Percentiles rank a stretch among this genome's conserved stretches.
phyloP scores from a whole-genome alignment of 2,888 invertebrate species.

The Sinohyriopsis cumingii region DNA sequence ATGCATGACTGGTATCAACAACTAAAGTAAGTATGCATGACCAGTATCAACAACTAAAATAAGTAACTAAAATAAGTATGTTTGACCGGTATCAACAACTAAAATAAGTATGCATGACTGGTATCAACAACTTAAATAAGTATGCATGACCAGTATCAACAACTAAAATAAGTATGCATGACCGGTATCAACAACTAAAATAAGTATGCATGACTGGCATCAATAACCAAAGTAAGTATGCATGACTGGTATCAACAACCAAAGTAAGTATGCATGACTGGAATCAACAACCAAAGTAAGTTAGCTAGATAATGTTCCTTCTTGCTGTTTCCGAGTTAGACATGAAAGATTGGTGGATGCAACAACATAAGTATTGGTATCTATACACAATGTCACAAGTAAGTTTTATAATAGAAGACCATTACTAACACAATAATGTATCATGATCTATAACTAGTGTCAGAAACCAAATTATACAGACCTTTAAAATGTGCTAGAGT shows the following conservation, averaged over 20 bases:
- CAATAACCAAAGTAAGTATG: slow-evolving; percentile 55
- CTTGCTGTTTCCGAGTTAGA: background rate
- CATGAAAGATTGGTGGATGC: background rate
- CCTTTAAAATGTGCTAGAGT: too few species aligned
- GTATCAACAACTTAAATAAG: slow-evolving; percentile 60
- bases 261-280: slow-evolving; percentile 56
- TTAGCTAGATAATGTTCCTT: background rate
- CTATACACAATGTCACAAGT: too few species aligned
- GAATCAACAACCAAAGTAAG: slow-evolving; percentile 60
- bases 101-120: slow-evolving; percentile 56
- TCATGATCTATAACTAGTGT: too few species aligned
- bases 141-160: slow-evolving; percentile 48
- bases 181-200: slow-evolving; percentile 55
- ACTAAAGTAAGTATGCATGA: slow-evolving; percentile 58
- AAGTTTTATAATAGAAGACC: too few species aligned
- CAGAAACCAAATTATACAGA: too few species aligned
- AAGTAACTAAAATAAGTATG: too few species aligned
- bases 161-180: slow-evolving; percentile 57
- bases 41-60: slow-evolving; percentile 61
- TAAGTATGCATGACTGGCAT: slow-evolving; percentile 57
- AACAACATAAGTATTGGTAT: too few species aligned
- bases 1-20: slow-evolving; percentile 54
- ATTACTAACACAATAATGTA: too few species aligned
- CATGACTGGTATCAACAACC: slow-evolving; percentile 56
- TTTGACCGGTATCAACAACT: slow-evolving; percentile 55